phyloP scores from a whole-genome alignment of 1,140 invertebrate genomes.

The Drosophila albomicans region DNA sequence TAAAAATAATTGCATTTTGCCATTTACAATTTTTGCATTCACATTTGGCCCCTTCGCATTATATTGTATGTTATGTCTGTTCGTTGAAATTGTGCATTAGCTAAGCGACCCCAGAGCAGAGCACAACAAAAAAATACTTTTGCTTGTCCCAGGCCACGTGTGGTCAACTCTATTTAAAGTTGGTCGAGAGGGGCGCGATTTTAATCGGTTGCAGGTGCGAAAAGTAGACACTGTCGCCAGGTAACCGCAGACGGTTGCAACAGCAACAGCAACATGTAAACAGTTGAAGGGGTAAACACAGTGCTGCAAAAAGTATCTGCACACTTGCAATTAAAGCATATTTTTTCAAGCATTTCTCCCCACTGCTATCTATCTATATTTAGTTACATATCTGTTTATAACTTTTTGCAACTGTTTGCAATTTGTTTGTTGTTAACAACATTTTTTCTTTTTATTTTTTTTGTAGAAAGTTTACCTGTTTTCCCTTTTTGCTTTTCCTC shows the following conservation, averaged over 20 bases:
- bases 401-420: not conserved
- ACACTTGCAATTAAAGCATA: slow-evolving; percentile 22
- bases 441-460: slow-evolving; percentile 2
- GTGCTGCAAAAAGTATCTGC: slow-evolving; percentile 16
- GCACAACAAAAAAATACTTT: slow-evolving; percentile 1
- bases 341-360: slow-evolving; percentile 13
- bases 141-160: slow-evolving; percentile 19
- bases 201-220: slow-evolving; percentile 54
- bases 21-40: slow-evolving; percentile 56
- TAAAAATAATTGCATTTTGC: slow-evolving; percentile 70
- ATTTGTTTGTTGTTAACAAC: slow-evolving; percentile 10
- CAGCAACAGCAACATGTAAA: not conserved
- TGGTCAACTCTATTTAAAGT: slow-evolving; percentile 45
- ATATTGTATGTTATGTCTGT: not conserved
- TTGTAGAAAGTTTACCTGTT: slow-evolving; percentile 3
- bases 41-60: slow-evolving; percentile 9
- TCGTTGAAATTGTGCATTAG: slow-evolving; percentile 39
- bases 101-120: slow-evolving; percentile 37
- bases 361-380: not conserved
- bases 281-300: slow-evolving; percentile 13
- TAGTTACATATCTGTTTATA: slow-evolving; percentile 1
- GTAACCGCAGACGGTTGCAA: slow-evolving; percentile 39
- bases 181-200: slow-evolving; percentile 11
- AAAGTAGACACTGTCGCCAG: slow-evolving; percentile 38
- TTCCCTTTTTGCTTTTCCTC: not conserved